These are phyloP conservation scores for Pogonognathellus flavescens DNA, from an alignment of 1,140 invertebrate species.

Conservation along the genomic window DNA sequence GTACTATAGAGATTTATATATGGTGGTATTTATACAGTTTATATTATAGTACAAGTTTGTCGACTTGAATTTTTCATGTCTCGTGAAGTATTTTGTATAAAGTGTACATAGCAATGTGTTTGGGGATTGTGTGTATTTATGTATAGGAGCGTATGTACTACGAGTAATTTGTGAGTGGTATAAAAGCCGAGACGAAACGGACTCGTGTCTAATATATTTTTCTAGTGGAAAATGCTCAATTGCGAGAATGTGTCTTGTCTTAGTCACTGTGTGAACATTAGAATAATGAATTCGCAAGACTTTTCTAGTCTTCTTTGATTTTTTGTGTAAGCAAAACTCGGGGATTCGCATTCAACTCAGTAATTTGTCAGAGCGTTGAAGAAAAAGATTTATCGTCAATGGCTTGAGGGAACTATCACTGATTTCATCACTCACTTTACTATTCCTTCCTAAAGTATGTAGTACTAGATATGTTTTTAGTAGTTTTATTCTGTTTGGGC, in stretches of 20 bases:
- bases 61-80: no score
- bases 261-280: conserved; percentile 34
- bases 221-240: background rate
- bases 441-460: no score
- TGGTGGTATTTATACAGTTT: no score
- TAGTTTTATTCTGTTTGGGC: no score
- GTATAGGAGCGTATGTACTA: no score
- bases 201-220: background rate
- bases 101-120: no score
- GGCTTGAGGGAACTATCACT: conserved; percentile 26
- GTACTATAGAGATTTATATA: no score
- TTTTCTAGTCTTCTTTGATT: conserved; percentile 25
- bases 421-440: conserved; percentile 26
- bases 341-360: conserved; percentile 14
- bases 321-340: background rate
- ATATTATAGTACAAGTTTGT: no score
- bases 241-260: conserved; percentile 21
- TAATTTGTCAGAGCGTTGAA: conserved; percentile 10
- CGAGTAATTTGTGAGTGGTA: background rate
- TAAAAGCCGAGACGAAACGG: background rate
- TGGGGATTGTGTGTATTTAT: no score
- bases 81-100: no score
- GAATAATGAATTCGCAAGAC: conserved; percentile 31
- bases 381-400: conserved; percentile 35
- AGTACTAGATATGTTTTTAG: background rate